Evolutionary conservation across 1,140 invertebrate genomes (phyloP), one percentile per base, ranked within the genome.

Genomic region (Cardiocondyla obscurior): DNA sequence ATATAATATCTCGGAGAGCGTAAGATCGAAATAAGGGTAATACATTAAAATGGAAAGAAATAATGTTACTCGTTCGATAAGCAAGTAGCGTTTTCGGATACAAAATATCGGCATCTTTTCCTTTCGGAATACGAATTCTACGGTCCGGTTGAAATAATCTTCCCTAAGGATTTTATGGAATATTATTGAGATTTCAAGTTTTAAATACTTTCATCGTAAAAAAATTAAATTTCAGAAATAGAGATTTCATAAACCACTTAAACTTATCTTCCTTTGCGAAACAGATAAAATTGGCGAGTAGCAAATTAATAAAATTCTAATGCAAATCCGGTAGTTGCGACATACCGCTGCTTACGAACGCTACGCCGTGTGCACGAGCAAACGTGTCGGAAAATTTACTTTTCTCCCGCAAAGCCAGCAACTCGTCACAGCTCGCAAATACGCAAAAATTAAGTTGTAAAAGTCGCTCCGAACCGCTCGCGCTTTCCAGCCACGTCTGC

Each of bases 371-470:
- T 65, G 60, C 74, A 22, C 62, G 62, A 67, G 62, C 74, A 79
- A 79, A 79, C 74, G 74, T 67, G 74, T 79, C 28, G 74, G 74
- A 79, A 79, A 79, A 79, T 79, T 79, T 79, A 79, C 74, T 79
- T 79, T 79, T 51, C 74, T 79, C 22, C 62, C 62, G 74, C 62
- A 53, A 79, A 79, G 74, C 74, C 62, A 8, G 62, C 33, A 19
- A 36, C 25, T 60, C 72, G 42, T 57, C 72, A 44, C 46, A 39
- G 60, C 74, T 69, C 62, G 74, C 74, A 79, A 79, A 69, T 79
- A 79, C 74, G 74, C 74, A 79, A 79, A 79, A 79, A 79, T 79
- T 79, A 79, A 79, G 74, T 79, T 79, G 74, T 79, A 79, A 79
- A 79, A 79, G 74, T 79, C 74, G 74, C 74, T 79, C n/a, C 33